Conservation (phyloP, 1,140 invertebrate genomes). For the Sminthurinus signatus region DNA sequence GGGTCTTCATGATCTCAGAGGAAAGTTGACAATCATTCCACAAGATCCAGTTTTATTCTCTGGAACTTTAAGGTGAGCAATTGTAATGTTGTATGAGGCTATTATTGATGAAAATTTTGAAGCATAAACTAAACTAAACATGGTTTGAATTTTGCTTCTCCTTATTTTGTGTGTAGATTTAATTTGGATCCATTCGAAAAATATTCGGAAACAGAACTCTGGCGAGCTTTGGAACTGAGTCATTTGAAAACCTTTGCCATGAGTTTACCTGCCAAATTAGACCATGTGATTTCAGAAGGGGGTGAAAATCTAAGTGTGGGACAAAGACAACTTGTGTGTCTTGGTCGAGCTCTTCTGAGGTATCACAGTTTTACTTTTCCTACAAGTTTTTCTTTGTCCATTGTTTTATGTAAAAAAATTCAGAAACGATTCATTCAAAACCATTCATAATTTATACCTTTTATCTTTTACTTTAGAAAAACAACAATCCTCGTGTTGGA, state of each 20-base stretch:
- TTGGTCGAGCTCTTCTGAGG: conserved; percentile 53
- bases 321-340: conserved; percentile 55
- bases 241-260: conserved; percentile 20
- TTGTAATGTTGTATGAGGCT: too few relatives aligned
- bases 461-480: too few relatives aligned
- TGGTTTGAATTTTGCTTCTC: too few relatives aligned
- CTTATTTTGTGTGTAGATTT: conserved; percentile 53
- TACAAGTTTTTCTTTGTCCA: too few relatives aligned
- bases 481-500: too few relatives aligned
- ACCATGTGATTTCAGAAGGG: conserved; percentile 44
- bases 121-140: too few relatives aligned
- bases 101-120: too few relatives aligned
- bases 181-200: conserved; percentile 62
- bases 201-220: conserved; percentile 67
- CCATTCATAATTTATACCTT: too few relatives aligned
- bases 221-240: conserved; percentile 69
- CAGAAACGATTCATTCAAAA: too few relatives aligned
- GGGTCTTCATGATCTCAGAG: conserved; percentile 44
- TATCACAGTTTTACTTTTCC: conserved; percentile 42
- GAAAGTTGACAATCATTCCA: conserved; percentile 52
- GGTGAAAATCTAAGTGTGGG: conserved; percentile 50
- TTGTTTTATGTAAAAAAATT: too few relatives aligned
- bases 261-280: conserved; percentile 1
- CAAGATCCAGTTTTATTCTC: conserved; percentile 52
- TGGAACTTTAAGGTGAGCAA: conserved; percentile 52